Evolutionary conservation across 2,888 invertebrate species (phyloP), one percentile per base, ranked within the genome.

Genomic region (Pardosa pseudoannulata): DNA sequence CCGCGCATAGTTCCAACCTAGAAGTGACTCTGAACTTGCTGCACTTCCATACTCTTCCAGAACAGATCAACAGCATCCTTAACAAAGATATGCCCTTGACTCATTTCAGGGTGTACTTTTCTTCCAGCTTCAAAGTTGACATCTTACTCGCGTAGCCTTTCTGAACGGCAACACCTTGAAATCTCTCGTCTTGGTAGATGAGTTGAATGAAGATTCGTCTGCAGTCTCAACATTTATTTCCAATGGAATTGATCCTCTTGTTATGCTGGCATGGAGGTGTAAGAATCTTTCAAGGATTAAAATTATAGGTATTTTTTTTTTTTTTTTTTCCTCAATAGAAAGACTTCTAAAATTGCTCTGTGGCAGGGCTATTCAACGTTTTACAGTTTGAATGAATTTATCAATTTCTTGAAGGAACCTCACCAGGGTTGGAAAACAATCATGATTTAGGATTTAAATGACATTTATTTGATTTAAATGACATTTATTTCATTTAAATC

Each of bases 31-130:
- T 95, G 67, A 94, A 93, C 87, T 91, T 94, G 50, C 93, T 95
- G 88, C 95, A 95, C 91, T 95, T 95, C 36, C 94, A 94, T 89
- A 94, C 94, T 89, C 95, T 94, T 71, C 94, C 95, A 23, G 92
- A 93, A 88, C 92, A 93, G 86, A 91, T 95, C 88, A 93, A 95
- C 85, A 93, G 93, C 88, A 94, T 96, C 89, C 91, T 96, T 73
- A 93, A 93, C 89, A 93, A 93, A 65, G 93, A 93, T 80, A 95
- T 96, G 95, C 95, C 95, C 23, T 92, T 96, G 28, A 94, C 94
- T 28, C 95, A 95, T 91, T 93, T 95, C 73, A 94, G 95, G 90
- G 94, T 94, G 79, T 93, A 95, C 89, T 96, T 95, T 92, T 85
- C 79, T 0, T 95, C 95, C 91, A 94, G 94, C 91, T 92, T 94